Base-by-base conservation (phyloP, 2,113 vertebrate species). In the Odobenus rosmarus region DNA sequence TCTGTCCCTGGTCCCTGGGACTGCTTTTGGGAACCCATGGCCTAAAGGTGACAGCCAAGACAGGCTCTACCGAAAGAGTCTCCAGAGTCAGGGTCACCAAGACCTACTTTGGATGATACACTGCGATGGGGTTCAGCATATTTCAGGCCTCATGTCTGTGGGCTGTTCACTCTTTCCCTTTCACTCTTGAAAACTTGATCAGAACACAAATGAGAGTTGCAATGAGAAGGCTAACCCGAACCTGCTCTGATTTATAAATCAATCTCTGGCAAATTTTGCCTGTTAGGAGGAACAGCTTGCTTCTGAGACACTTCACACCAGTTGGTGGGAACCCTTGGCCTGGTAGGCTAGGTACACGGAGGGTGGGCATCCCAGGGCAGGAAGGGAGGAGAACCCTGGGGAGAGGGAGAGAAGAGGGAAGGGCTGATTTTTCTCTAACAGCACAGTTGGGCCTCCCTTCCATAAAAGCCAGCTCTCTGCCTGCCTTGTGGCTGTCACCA, bases 201-300 rank as follows among this genome's bases (percentile, higher is more conserved):
- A 94, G 28, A 96, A 39, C 21, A 28, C 13, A 33, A 87, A n/a
- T 74, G 61, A 97, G 46, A 86, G 23, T 15, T 94, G 84, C 57
- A 83, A 49, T 86, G 72, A 82, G 59, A 59, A 42, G 24, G 24
- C 49, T 62, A 80, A 76, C 33, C 10, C 2, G 19, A 85, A 85
- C 16, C 31, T 91, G 82, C 80, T 96, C 31, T 80, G 64, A 93
- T 93, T 82, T 87, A 23, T 77, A 92, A 94, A 31, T 90, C 93
- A 88, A 46, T 31, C 74, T 36, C 71, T 96, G 74, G 83, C 72
- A 42, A 86, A 95, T 33, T 26, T 61, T n/a, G 28, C 46, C 24
- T 81, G 14, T 89, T n/a, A 71, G 21, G 55, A 96, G 71, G 83
- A 96, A 79, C 62, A 85, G 76, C 86, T 93, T 83, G 39, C 80